These are phyloP conservation scores for Andrena bicolor DNA, from an alignment of 2,888 invertebrate genomes.

Conservation along the genomic window DNA sequence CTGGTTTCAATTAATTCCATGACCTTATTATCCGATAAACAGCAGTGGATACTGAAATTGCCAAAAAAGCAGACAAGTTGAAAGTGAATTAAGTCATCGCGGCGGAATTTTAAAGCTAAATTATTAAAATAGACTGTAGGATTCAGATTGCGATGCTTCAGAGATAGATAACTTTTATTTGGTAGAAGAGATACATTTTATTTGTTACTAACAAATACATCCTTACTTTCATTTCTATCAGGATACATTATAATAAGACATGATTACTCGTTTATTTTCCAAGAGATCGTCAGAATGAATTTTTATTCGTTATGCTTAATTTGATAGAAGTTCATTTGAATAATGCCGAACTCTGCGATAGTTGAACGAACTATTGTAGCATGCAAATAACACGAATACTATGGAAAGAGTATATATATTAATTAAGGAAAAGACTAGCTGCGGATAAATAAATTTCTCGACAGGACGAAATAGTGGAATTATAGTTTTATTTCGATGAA, in stretches of 20 bases:
- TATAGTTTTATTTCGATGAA: background rate
- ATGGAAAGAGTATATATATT: background rate
- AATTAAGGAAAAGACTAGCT: background rate
- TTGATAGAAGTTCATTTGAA: background rate
- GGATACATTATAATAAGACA: too few relatives aligned
- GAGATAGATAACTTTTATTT: too few relatives aligned
- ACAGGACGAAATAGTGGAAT: background rate
- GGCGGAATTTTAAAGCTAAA: background rate
- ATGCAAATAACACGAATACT: too few relatives aligned
- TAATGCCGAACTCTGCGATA: too few relatives aligned
- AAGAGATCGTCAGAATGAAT: too few relatives aligned
- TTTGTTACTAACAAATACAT: background rate
- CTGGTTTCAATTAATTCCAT: constrained; percentile 77
- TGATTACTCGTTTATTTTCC: too few relatives aligned
- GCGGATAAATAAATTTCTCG: background rate
- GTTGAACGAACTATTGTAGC: too few relatives aligned
- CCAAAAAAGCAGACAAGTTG: background rate
- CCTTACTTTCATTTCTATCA: too few relatives aligned
- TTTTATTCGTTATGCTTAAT: background rate
- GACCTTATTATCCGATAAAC: constrained; percentile 58
- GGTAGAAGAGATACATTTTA: background rate
- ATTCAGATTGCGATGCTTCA: background rate
- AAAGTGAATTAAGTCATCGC: background rate
- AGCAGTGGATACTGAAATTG: constrained; percentile 49
- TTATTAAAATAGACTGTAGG: background rate